phyloP scores from a whole-genome alignment of 1,140 invertebrate species.

The Brachionus rubens region DNA sequence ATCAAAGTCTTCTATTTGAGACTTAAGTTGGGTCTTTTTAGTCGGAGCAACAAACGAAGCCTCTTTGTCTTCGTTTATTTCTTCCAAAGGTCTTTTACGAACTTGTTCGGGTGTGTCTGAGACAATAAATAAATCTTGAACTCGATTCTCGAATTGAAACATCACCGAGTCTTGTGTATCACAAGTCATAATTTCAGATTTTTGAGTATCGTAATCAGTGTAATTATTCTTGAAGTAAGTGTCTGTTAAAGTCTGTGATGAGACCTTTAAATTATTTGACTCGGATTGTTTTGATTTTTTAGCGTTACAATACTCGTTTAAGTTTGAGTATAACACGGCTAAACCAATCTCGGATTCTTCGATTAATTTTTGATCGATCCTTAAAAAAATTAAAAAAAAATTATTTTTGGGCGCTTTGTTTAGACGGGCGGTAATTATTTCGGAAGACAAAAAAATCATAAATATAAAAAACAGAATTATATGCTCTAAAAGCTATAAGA shows the following conservation, averaged over 20 bases:
- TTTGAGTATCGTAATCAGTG: neutral
- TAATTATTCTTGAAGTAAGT: conserved; percentile 5
- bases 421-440: too few relatives aligned
- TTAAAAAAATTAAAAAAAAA: neutral
- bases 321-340: neutral
- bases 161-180: conserved; percentile 27
- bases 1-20: neutral
- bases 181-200: neutral
- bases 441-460: too few relatives aligned
- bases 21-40: neutral
- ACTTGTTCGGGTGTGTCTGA: conserved; percentile 31
- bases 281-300: neutral
- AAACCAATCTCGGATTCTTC: conserved; percentile 36
- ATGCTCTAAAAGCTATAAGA: too few relatives aligned
- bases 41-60: neutral
- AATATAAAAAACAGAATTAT: too few relatives aligned
- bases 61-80: conserved; percentile 47
- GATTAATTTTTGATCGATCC: neutral
- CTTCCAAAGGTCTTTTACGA: conserved; percentile 5
- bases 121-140: conserved; percentile 14
- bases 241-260: conserved; percentile 28
- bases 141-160: conserved; percentile 34
- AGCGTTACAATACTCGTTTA: conserved; percentile 14
- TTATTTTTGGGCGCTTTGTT: too few relatives aligned
- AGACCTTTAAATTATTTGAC: neutral